Evolutionary conservation across 2,888 invertebrate species (phyloP).

Genomic region (Acleris laterana): DNA sequence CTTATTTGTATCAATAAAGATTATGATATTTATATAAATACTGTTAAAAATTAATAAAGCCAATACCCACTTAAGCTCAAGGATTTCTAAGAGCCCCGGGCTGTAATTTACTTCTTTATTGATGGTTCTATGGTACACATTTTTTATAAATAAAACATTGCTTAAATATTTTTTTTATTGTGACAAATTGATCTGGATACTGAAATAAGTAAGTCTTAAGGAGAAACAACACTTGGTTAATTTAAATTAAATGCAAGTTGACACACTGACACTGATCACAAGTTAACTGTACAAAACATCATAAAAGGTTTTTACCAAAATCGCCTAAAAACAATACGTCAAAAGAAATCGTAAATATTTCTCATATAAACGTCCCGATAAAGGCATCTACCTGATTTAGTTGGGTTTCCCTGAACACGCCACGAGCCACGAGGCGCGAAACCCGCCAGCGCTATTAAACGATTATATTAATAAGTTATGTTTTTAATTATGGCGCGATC

Average conservation of each 20-base stretch:
- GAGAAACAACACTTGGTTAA: too few species aligned
- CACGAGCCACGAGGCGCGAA: slow-evolving; percentile 67
- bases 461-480: slow-evolving; percentile 83
- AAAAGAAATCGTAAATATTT: neutral
- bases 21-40: neutral
- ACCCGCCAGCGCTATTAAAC: slow-evolving; percentile 80
- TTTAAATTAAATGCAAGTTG: too few species aligned
- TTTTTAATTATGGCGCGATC: slow-evolving; percentile 81
- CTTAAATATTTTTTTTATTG: slow-evolving; percentile 4
- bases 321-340: too few species aligned
- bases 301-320: too few species aligned
- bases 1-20: neutral
- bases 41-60: neutral
- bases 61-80: slow-evolving; percentile 28
- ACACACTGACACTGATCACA: too few species aligned
- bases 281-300: too few species aligned
- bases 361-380: too few species aligned
- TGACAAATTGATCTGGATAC: neutral
- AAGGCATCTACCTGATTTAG: neutral
- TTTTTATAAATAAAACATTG: slow-evolving; percentile 11
- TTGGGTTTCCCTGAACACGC: slow-evolving; percentile 39
- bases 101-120: slow-evolving; percentile 30
- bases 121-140: slow-evolving; percentile 23
- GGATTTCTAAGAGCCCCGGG: slow-evolving; percentile 35
- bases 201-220: too few species aligned